Evolutionary conservation across 1,140 invertebrate genomes (phyloP).

Genomic region (Drosophila ambigua): DNA sequence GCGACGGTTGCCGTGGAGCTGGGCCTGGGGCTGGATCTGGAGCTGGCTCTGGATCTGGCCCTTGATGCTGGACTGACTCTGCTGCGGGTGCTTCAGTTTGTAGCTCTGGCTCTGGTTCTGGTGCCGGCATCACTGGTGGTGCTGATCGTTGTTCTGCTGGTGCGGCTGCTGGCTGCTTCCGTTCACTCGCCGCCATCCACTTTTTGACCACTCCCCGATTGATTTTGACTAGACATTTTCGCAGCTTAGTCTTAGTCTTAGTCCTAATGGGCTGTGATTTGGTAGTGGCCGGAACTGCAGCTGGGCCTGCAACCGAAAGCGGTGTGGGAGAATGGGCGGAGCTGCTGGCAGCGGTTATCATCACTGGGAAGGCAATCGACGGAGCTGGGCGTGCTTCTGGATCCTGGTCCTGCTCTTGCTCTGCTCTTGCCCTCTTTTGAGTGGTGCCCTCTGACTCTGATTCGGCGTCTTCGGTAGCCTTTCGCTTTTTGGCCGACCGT

Average conservation of each 20-base stretch:
- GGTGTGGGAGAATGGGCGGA: not conserved
- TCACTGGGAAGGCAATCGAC: conserved; percentile 51
- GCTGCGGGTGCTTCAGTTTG: not conserved
- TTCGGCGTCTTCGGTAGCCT: not conserved
- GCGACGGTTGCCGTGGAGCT: no score
- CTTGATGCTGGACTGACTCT: no score
- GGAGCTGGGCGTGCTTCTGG: not conserved
- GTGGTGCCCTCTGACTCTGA: not conserved
- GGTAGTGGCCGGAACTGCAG: not conserved
- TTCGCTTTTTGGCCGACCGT: conserved; percentile 8
- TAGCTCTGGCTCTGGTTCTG: no score
- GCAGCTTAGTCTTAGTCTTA: conserved; percentile 6
- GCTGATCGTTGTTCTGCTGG: not conserved
- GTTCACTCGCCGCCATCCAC: conserved; percentile 11
- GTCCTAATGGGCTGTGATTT: not conserved
- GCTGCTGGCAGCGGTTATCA: conserved; percentile 43
- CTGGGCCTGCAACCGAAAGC: not conserved
- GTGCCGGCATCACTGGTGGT: not conserved
- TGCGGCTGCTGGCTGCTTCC: not conserved
- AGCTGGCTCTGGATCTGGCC: no score
- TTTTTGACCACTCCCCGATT: conserved; percentile 30
- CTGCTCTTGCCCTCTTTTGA: not conserved
- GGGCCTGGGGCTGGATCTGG: no score
- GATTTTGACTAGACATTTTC: conserved; percentile 38
- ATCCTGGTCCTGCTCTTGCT: conserved; percentile 4